Base-by-base conservation (phyloP, 2,888 invertebrate genomes). In the Eupithecia exiguata region DNA sequence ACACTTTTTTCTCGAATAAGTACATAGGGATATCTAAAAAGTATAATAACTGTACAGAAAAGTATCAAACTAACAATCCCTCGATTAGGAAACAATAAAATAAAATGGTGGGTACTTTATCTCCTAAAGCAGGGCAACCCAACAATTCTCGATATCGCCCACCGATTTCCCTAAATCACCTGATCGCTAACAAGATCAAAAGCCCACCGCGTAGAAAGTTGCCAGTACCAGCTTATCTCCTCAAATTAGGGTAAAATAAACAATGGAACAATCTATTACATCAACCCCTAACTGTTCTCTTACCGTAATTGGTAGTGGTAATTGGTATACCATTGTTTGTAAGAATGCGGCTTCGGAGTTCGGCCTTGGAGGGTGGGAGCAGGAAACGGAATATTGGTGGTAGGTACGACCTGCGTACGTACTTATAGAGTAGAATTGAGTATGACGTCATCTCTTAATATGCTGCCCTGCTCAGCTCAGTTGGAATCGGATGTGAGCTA, bases 261-360 rank as follows among this genome's bases (percentile, higher is more conserved):
- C 76, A 76, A 73, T 76, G 40, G 73, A 21, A 49, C 76, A 73
- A 73, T 76, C 76, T 73, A 76, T 76, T 73, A 75, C 69, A 71
- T 71, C 71, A 75, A 72, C 76, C 76, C 76, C 72, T 73, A 73
- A 73, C 76, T 14, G 76, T 76, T 68, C 65, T 65, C 70, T 58
- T 75, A 73, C 76, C 76, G 73, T 76, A 76, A 69, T 69, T 71
- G 73, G 76, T 71, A 53, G 61, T 74, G 70, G 77, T 80, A 79
- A 79, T 79, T 79, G 78, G 77, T 76, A 74, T 74, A 74, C 77
- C 76, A 79, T 80, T 80, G 80, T 80, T 69, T 68, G 66, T 63
- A 62, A 76, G 80, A 80, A 80, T 80, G 80, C 76, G 58, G 71
- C 62, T 30, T 70, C 71, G n/a, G 46, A 35, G 58, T 58, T 68